Evolutionary conservation across 64 coral and sea anemone species (phyloP).

Genomic region (Montipora foliosa): DNA sequence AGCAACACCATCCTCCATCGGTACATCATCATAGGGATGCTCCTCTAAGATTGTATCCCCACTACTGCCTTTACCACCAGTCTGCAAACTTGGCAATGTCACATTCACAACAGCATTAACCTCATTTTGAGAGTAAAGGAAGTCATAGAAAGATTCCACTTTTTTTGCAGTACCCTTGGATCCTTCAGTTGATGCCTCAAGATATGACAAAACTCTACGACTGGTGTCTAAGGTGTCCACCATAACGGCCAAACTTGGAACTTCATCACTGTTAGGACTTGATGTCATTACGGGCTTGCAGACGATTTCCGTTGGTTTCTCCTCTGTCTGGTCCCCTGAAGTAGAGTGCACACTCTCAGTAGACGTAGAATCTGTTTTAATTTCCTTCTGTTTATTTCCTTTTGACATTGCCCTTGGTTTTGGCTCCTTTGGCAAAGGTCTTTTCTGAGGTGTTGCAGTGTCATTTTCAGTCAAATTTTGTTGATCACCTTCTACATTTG

Average conservation of each 20-base stretch:
- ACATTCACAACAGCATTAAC: neutral
- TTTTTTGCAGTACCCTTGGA: neutral
- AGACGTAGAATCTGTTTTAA: neutral
- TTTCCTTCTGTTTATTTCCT: neutral
- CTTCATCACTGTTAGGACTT: constrained; percentile 62
- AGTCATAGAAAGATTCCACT: constrained; percentile 77
- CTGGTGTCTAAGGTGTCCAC: constrained; percentile 5
- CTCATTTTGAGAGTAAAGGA: constrained; percentile 50
- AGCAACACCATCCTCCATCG: constrained; percentile 16
- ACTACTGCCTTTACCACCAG: neutral
- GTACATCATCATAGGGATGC: constrained; percentile 66
- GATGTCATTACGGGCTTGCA: constrained; percentile 55
- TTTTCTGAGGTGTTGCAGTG: constrained; percentile 51
- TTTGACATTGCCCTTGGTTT: neutral
- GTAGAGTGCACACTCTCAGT: neutral
- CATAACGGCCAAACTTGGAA: constrained; percentile 45
- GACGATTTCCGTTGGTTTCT: constrained; percentile 40
- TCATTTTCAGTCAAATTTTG: constrained; percentile 17
- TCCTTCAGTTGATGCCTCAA: constrained; percentile 40
- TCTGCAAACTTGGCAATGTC: neutral
- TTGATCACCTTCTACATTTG: constrained; percentile 1
- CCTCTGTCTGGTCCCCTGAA: neutral
- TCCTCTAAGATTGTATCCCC: constrained; percentile 5
- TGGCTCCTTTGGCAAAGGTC: constrained; percentile 36
- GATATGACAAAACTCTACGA: constrained; percentile 59